phyloP scores from a whole-genome alignment of 2,888 invertebrate genomes.

The Plemyria rubiginata region DNA sequence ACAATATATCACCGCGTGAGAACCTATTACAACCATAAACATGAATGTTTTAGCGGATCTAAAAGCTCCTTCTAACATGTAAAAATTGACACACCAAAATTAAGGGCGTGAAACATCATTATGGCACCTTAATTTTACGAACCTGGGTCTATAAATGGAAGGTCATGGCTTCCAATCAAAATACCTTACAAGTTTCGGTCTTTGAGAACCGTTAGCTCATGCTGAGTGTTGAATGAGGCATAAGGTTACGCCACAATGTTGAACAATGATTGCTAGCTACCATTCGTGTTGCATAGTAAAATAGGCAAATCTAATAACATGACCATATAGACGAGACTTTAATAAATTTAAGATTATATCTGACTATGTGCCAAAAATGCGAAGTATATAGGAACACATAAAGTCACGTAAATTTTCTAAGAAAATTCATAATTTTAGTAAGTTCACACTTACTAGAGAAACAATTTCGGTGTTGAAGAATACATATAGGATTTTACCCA shows the following conservation, averaged over 20 bases:
- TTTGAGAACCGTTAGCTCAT: conserved; percentile 50
- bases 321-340: not conserved
- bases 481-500: too few species aligned
- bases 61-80: conserved; percentile 23
- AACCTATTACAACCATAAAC: conserved; percentile 32
- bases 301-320: conserved; percentile 6
- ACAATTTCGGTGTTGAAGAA: too few species aligned
- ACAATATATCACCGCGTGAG: conserved; percentile 23
- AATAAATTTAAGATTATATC: not conserved
- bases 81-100: conserved; percentile 43
- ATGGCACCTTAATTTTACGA: conserved; percentile 44
- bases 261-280: conserved; percentile 15
- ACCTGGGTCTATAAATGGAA: conserved; percentile 53
- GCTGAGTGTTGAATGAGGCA: conserved; percentile 28
- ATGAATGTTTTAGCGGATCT: conserved; percentile 33
- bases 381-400: too few species aligned
- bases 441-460: too few species aligned
- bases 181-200: conserved; percentile 65
- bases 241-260: conserved; percentile 27
- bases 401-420: too few species aligned
- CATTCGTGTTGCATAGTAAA: conserved; percentile 6
- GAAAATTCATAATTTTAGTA: too few species aligned
- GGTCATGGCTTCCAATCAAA: conserved; percentile 66
- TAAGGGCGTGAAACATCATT: conserved; percentile 42
- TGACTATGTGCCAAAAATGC: too few species aligned